Base-by-base conservation (phyloP, 2,888 invertebrate species). In the Agrotis segetum region DNA sequence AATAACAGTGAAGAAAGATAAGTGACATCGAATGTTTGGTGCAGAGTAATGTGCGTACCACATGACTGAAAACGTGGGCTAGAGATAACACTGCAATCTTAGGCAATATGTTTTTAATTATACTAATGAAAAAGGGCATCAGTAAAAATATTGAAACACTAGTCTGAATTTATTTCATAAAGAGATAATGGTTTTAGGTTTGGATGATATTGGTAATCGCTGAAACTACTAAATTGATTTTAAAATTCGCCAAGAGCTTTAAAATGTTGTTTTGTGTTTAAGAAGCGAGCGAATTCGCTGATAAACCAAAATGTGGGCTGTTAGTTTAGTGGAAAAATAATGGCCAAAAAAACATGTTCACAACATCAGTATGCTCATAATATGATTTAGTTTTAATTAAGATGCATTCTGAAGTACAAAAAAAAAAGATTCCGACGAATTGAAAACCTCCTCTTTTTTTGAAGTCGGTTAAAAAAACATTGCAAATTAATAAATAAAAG, bases 1-100 rank as follows among this genome's bases (percentile, higher is more conserved):
- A 77, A 81, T 59, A 63, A 44, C 49, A 55, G 55, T 50, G 50
- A 75, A 62, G 53, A 16, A 77, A 77, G 63, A 60, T 77, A 63
- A 76, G 50, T 55, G 46, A 60, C 46, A 61, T 24, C 24, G 44
- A 58, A 65, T 58, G 44, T 65, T 77, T 77, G 49, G 24, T 11
- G 29, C 14, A 63, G 49, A 44, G 17, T 70, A 53, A 58, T 52
- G 78, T 70, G 70, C 47, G 24, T 3, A 24, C 52, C 29, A 59
- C 74, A 34, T 21, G 21, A 53, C 68, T 40, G 24, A 81, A 75
- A 76, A 81, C 52, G 58, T 63, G 67, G 34, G 56, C 44, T 44
- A 14, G 46, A 76, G 53, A 77, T 59, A 73, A 73, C 47, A 13
- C 62, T 73, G 50, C 50, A 34, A 50, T 60, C 55, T 61, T 34